These are phyloP conservation scores for Ascidia mentula DNA, from an alignment of 23 tunicate genomes.

Conservation along the genomic window DNA sequence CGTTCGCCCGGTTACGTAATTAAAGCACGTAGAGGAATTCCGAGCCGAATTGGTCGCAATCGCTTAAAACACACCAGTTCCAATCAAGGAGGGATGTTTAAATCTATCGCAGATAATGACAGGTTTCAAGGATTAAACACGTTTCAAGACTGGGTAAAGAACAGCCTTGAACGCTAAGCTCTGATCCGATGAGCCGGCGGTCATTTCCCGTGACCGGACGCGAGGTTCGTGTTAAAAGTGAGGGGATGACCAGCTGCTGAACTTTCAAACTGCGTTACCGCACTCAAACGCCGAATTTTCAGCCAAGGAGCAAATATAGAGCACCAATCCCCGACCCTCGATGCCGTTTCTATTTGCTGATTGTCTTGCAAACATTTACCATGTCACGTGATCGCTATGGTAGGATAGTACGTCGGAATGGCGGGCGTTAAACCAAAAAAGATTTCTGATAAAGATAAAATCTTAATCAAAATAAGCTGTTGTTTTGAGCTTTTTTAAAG, in stretches of 20 bases:
- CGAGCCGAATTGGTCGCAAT: background rate
- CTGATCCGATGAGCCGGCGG: conserved; percentile 7
- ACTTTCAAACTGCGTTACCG: background rate
- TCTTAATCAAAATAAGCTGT: no score
- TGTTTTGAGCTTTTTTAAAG: no score
- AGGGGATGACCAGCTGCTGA: background rate
- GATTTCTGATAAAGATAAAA: no score
- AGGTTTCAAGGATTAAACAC: background rate
- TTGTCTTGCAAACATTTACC: background rate
- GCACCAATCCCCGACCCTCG: background rate
- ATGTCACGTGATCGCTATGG: background rate
- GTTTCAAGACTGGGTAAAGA: no score
- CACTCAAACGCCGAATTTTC: background rate
- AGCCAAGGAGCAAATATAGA: background rate
- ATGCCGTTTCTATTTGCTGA: background rate
- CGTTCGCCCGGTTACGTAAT: background rate
- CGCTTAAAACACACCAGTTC: background rate
- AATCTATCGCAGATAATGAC: background rate
- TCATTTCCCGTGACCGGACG: conserved; percentile 10
- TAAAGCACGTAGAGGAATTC: background rate
- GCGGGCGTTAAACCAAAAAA: no score
- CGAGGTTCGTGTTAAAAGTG: background rate
- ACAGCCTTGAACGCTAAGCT: background rate
- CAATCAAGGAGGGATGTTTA: background rate
- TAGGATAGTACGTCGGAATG: no score